These are phyloP conservation scores for Ladona fulva DNA, from an alignment of 1,140 invertebrate species.

Conservation along the genomic window DNA sequence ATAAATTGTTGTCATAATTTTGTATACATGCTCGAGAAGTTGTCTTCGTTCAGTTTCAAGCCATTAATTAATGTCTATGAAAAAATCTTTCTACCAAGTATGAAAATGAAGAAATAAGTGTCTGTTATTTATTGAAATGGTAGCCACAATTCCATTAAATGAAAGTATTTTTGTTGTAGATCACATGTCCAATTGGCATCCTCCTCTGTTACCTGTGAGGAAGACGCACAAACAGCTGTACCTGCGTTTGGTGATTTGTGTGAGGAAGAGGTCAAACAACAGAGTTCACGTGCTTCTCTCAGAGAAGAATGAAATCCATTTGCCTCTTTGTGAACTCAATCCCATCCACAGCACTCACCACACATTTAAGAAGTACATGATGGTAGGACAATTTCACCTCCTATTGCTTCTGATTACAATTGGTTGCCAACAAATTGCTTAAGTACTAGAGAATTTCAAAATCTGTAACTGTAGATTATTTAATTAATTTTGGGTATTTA, in stretches of 20 bases:
- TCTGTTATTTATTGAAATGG: too few species aligned
- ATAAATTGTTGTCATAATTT: too few species aligned
- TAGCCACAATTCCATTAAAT: too few species aligned
- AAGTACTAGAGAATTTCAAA: too few species aligned
- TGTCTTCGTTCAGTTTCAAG: too few species aligned
- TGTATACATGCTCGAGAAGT: too few species aligned
- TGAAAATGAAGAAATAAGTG: too few species aligned
- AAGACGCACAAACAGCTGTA: conserved; percentile 61
- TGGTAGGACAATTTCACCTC: too few species aligned
- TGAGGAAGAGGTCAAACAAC: conserved; percentile 69
- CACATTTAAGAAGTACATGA: conserved; percentile 80
- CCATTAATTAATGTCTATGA: too few species aligned
- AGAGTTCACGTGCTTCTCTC: conserved; percentile 72
- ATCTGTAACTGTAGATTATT: not conserved
- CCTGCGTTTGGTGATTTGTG: conserved; percentile 66
- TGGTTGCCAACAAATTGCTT: not conserved
- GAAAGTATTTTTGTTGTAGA: not conserved
- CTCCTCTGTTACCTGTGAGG: conserved; percentile 55
- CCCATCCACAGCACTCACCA: conserved; percentile 76
- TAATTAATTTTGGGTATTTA: not conserved
- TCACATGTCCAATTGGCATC: conserved; percentile 50
- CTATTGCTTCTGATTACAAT: too few species aligned
- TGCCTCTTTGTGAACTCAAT: conserved; percentile 82
- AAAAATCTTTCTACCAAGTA: too few species aligned
- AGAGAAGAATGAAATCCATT: conserved; percentile 69